phyloP scores from a whole-genome alignment of 2,888 invertebrate genomes.

The Pollenia angustigena region DNA sequence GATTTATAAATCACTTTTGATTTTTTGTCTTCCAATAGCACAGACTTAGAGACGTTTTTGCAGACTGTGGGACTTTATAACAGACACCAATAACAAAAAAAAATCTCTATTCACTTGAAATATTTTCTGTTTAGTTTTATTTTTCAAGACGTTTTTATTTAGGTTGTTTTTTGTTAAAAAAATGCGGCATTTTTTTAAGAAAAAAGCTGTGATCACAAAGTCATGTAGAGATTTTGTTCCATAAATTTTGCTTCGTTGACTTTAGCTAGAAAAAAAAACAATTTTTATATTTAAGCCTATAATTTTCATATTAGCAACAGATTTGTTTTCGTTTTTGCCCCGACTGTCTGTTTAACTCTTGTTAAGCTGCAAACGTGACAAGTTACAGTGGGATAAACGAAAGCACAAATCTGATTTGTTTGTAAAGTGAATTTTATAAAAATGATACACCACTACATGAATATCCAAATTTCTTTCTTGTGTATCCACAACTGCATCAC shows the following conservation, averaged over 20 bases:
- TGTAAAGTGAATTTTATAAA: too few species aligned
- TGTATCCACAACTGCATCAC: too few species aligned
- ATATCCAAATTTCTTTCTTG: not conserved
- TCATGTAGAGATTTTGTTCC: conserved; percentile 40
- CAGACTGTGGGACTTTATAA: not conserved
- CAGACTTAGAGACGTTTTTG: not conserved
- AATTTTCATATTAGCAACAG: conserved; percentile 71
- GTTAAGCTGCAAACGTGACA: conserved; percentile 9
- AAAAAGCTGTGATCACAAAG: conserved; percentile 37
- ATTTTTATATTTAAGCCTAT: conserved; percentile 53
- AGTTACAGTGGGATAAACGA: not conserved
- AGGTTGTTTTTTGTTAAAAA: not conserved
- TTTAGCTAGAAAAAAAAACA: conserved; percentile 31
- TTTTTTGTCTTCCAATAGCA: conserved; percentile 42
- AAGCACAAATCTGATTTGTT: too few species aligned
- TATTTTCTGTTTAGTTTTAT: not conserved
- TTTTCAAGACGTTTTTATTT: not conserved
- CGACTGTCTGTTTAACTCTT: not conserved
- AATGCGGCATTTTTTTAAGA: conserved; percentile 49
- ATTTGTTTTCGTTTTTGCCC: conserved; percentile 37
- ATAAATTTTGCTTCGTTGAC: conserved; percentile 43
- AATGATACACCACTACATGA: too few species aligned
- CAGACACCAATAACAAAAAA: not conserved
- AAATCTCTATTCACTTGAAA: not conserved
- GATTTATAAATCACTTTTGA: conserved; percentile 71